Conservation (phyloP, 2,888 invertebrate genomes). For the Thyatira batis region DNA sequence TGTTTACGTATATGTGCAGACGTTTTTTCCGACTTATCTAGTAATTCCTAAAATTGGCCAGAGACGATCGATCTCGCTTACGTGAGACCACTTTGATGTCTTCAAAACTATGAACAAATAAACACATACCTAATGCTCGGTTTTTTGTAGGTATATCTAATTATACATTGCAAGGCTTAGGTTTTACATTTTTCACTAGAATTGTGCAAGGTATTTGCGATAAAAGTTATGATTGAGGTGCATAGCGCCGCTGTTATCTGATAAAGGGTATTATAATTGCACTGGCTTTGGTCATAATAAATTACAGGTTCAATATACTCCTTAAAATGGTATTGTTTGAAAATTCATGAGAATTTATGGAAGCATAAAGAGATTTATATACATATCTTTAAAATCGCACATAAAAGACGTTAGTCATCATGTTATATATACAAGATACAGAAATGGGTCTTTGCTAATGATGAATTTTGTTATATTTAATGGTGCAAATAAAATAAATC, state of each 20-base stretch:
- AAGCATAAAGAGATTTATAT: background rate
- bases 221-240: conserved; percentile 19
- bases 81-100: too few relatives aligned
- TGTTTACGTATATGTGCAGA: background rate
- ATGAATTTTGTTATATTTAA: background rate
- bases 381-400: background rate
- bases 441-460: background rate
- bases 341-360: background rate
- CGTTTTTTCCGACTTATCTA: too few relatives aligned
- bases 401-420: background rate
- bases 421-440: background rate
- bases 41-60: too few relatives aligned
- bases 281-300: conserved; percentile 29
- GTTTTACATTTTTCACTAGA: background rate
- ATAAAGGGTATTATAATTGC: conserved; percentile 33
- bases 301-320: conserved; percentile 17
- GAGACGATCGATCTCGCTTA: too few relatives aligned
- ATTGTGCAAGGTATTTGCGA: background rate
- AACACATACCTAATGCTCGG: too few relatives aligned
- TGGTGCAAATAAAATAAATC: background rate
- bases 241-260: conserved; percentile 37
- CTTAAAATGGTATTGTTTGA: background rate
- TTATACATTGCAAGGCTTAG: too few relatives aligned
- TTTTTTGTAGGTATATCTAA: too few relatives aligned
- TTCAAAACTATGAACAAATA: too few relatives aligned